A percentile compares a stretch with the other conserved stretches of the same genome.
phyloP scores from a whole-genome alignment of 2,113 vertebrate genomes.

The Phalacrocorax aristotelis region DNA sequence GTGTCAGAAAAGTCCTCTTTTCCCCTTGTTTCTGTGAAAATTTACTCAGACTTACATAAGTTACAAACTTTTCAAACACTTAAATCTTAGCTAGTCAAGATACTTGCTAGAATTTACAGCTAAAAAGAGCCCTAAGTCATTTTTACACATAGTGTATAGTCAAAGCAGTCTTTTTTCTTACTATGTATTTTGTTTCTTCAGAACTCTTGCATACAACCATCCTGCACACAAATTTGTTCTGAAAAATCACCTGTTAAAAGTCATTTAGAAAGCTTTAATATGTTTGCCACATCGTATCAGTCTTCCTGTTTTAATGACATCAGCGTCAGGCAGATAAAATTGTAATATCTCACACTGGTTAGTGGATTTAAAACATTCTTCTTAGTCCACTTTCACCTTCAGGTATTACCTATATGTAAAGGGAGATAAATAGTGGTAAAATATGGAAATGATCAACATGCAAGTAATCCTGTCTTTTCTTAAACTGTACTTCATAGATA shows the following conservation, averaged over 20 bases:
- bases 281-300: rapidly evolving
- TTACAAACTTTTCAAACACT: neutral
- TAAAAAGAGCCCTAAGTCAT: neutral
- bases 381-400: neutral
- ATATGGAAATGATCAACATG: neutral
- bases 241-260: neutral
- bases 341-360: neutral
- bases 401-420: neutral
- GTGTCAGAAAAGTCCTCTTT: neutral
- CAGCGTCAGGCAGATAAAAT: neutral
- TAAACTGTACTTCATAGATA: neutral
- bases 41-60: neutral
- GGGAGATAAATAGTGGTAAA: neutral
- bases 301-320: neutral
- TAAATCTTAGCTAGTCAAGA: neutral
- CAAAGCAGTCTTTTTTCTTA: neutral
- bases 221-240: neutral
- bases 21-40: neutral
- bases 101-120: neutral
- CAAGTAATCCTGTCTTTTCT: neutral
- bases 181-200: neutral
- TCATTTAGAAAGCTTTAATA: neutral
- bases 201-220: rapidly evolving
- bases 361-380: neutral
- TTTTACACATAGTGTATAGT: neutral